Base-by-base conservation (phyloP, 2,113 vertebrate genomes). In the Aythya baeri region DNA sequence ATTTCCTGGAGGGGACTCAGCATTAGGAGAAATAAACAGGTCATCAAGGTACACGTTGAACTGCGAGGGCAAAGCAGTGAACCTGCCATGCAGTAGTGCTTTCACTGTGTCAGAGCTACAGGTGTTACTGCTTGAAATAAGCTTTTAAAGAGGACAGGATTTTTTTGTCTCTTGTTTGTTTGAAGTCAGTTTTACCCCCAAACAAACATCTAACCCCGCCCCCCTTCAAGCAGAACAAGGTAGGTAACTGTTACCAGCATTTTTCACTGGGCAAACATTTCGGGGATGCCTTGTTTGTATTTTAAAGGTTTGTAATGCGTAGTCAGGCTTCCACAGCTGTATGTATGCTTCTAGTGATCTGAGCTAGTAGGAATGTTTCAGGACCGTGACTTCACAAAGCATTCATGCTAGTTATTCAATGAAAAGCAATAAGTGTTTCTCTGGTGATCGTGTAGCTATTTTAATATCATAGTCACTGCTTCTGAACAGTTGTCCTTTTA, bases 341-440 rank as follows among this genome's bases (percentile, higher is more conserved):
- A 26, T 7, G 61, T 11, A 0, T 58, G 26, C 31, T 59, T 71
- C 11, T 0, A 54, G 46, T 44, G 15, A 72, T 11, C 50, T 52
- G 11, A 86, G 17, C 26, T 54, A 31, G 11, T 2, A 76, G 29
- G 27, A 85, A 80, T 4, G 2, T 77, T 57, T 54, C 2, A 27
- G 57, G 11, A 50, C 36, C 4, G 23, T 0, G 0, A 2, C 43
- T 49, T 32, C 79, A 32, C 18, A 2, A 61, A 23, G 5, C 3
- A 0, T 58, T 81, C 14, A 22, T 14, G 17, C 23, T 63, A 32
- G 0, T 43, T 66, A 46, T 1, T 50, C 16, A 18, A 11, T 61
- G 32, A 66, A 74, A 85, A 67, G 26, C 43, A 25, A 50, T 61
- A 55, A 63, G 16, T 63, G 4, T 11, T 36, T 70, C 15, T 29